These are phyloP conservation scores for Zaprionus davidi DNA, from an alignment of 1,140 invertebrate species.

Conservation along the genomic window DNA sequence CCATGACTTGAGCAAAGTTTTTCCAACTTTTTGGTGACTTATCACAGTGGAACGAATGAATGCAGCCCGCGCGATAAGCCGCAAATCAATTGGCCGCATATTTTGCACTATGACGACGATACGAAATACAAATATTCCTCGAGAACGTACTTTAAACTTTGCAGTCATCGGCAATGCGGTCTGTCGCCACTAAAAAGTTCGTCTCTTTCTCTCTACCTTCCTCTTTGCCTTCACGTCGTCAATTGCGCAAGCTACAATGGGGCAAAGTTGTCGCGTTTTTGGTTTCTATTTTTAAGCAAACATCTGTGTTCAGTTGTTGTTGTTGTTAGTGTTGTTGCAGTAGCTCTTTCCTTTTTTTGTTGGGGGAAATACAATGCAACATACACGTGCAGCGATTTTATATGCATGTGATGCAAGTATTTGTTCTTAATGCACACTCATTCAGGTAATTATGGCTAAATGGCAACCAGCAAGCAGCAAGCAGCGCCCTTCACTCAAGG, in stretches of 20 bases:
- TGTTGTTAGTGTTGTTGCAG: background rate
- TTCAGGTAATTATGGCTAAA: conserved; percentile 68
- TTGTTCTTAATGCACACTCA: conserved; percentile 47
- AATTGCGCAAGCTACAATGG: conserved; percentile 8
- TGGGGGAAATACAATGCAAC: background rate
- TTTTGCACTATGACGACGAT: conserved; percentile 36
- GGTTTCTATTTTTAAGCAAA: conserved; percentile 28
- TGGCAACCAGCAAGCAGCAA: conserved; percentile 59
- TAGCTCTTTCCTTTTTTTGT: background rate
- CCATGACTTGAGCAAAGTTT: conserved; percentile 3
- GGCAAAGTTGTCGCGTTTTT: conserved; percentile 19
- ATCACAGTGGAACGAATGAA: background rate
- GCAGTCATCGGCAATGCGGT: conserved; percentile 35
- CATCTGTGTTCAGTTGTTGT: conserved; percentile 11
- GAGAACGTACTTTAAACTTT: conserved; percentile 60
- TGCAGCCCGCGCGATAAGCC: conserved; percentile 2
- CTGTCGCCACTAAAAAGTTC: conserved; percentile 29
- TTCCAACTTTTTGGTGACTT: background rate
- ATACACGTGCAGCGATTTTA: conserved; percentile 15
- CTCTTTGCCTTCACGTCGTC: background rate
- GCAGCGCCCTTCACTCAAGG: conserved; percentile 73
- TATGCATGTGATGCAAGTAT: conserved; percentile 20
- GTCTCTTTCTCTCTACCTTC: background rate
- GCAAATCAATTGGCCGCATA: background rate
- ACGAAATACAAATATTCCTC: background rate